Conservation (phyloP, 2,888 invertebrate genomes). For the Cacoxenus indagator region DNA sequence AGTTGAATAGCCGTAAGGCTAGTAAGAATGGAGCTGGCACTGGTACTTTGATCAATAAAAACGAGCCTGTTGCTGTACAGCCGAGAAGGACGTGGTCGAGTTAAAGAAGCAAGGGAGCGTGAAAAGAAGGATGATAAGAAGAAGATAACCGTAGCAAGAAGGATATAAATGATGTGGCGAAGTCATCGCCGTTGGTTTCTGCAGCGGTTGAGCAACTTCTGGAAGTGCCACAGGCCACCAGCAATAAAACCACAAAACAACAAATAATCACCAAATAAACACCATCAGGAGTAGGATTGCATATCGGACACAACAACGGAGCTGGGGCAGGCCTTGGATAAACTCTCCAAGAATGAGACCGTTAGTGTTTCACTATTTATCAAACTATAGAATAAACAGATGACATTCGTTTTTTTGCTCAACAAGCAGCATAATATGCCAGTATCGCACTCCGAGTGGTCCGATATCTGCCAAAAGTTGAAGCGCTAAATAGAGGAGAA, state of each 20-base stretch:
- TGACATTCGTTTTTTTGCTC: conserved; percentile 88
- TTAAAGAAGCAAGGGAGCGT: conserved; percentile 59
- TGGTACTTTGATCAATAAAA: conserved; percentile 68
- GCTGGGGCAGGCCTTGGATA: conserved; percentile 59
- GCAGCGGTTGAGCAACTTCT: conserved; percentile 44
- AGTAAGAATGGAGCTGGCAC: conserved; percentile 55
- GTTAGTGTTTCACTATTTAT: conserved; percentile 79
- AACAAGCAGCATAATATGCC: conserved; percentile 88
- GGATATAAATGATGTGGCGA: conserved; percentile 37
- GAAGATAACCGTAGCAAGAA: conserved; percentile 49
- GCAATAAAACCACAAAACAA: conserved; percentile 56
- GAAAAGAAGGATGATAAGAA: conserved; percentile 48
- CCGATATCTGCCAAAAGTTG: conserved; percentile 86
- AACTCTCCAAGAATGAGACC: conserved; percentile 79
- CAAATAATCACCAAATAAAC: conserved; percentile 61
- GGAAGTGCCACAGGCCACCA: conserved; percentile 51
- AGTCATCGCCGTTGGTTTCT: conserved; percentile 23
- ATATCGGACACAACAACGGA: conserved; percentile 61
- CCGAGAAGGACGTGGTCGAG: conserved; percentile 78
- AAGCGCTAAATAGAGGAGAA: conserved; percentile 91
- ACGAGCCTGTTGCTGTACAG: conserved; percentile 57
- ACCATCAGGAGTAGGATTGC: conserved; percentile 71
- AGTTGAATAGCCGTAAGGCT: conserved; percentile 57
- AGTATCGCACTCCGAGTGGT: conserved; percentile 86
- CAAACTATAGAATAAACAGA: conserved; percentile 87